These are phyloP conservation scores for Sanderia malayensis DNA, from an alignment of 30 jellyfish, hydroid and myxozoan species.

Conservation along the genomic window DNA sequence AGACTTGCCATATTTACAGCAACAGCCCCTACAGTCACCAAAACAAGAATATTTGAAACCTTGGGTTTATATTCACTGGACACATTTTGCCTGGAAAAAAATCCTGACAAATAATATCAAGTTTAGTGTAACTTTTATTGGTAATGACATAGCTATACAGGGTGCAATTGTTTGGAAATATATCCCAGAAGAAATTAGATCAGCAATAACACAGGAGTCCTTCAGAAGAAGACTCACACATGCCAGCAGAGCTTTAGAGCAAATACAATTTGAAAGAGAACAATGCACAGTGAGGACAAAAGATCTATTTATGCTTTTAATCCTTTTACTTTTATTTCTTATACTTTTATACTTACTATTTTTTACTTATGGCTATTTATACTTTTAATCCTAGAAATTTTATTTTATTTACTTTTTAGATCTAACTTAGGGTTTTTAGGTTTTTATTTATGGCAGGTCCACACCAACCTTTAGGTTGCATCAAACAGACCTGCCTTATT, in stretches of 20 bases:
- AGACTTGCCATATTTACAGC: conserved; percentile 32
- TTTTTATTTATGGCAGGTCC: not conserved
- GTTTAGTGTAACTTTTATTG: conserved; percentile 7
- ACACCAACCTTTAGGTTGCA: not conserved
- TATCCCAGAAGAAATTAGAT: not conserved
- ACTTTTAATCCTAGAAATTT: not conserved
- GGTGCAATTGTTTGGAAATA: not conserved
- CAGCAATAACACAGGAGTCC: not conserved
- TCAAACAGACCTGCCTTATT: too few species aligned
- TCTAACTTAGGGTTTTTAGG: not conserved
- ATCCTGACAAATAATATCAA: conserved; percentile 18
- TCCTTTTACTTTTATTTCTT: too few species aligned
- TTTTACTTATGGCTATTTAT: too few species aligned
- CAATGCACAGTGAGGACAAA: not conserved
- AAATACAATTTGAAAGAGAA: too few species aligned
- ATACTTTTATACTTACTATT: too few species aligned
- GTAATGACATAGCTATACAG: conserved; percentile 21
- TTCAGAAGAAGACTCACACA: not conserved
- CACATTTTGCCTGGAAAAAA: conserved; percentile 24
- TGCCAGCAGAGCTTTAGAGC: not conserved
- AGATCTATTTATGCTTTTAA: not conserved
- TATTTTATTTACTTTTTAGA: not conserved
- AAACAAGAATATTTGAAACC: conserved; percentile 18
- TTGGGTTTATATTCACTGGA: conserved; percentile 3
- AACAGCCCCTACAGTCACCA: conserved; percentile 29